Base-by-base conservation (phyloP, 2,888 invertebrate genomes). In the Serrognathus titanus region DNA sequence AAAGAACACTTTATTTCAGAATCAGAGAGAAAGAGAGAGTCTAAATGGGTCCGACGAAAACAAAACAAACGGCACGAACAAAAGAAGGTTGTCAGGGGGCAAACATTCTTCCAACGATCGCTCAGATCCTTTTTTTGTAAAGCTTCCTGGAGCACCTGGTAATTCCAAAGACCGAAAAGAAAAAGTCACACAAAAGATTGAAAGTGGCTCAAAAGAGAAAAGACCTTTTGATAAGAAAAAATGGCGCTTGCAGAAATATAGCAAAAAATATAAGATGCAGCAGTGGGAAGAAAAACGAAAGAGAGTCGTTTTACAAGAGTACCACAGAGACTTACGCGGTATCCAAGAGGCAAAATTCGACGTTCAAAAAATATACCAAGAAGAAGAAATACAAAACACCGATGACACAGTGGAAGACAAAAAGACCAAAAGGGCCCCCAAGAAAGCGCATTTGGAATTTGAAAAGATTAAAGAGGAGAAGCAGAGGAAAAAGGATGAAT, bases 231-330 rank as follows among this genome's bases (percentile, higher is more conserved):
- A 88, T 65, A 88, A 88, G 68, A 86, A 85, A 62, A 78, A 81
- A 24, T 88, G 86, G 69, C 79, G 88, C 37, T 66, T 85, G 37
- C 81, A 87, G 65, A 86, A 86, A 67, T 88, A 88, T 68, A 87
- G 86, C 66, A 86, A 86, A 52, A 87, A 87, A 68, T 85, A 84
- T 60, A 87, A 86, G 75, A 75, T 88, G 13, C 80, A 86, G 38
- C 82, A 87, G 70, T 88, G 86, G 85, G 84, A 88, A 64, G 84
- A 86, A 49, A 82, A 80, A 60, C 78, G 85, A 13, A 86, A 84
- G 67, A 84, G 84, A 62, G 77, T 78, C 47, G 71, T 85, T 39
- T 66, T 85, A 6, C 77, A 80, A 35, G 78, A 81, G 57, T 85
- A 85, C 67, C 80, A 83, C 48, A 85, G 83, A 67, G 81, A 83